These are phyloP conservation scores for Petrocephalus zakoni DNA, from an alignment of 2,113 vertebrate genomes.

Conservation along the genomic window DNA sequence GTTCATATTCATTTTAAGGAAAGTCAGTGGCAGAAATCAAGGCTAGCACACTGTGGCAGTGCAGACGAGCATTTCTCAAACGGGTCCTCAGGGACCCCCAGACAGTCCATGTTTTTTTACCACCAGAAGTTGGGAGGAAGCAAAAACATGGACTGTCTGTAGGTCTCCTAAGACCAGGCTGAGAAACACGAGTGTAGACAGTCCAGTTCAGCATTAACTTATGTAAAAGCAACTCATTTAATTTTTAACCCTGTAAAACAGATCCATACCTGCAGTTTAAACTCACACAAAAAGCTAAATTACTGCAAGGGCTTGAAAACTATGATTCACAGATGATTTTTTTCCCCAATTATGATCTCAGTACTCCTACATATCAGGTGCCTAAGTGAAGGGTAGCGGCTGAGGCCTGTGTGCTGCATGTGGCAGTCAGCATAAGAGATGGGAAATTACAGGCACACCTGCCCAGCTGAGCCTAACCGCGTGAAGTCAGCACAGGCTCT, in stretches of 20 bases:
- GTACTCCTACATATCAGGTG: background rate
- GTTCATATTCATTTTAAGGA: conserved; percentile 11
- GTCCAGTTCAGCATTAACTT: background rate
- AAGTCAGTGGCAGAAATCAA: background rate
- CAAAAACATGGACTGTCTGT: background rate
- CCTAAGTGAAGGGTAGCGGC: background rate
- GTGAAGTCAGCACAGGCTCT: background rate
- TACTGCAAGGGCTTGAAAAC: background rate
- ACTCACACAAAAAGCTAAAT: background rate
- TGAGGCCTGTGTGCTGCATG: background rate
- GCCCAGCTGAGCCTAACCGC: background rate
- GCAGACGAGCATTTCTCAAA: background rate
- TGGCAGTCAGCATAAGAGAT: background rate
- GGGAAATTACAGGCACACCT: background rate
- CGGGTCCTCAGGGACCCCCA: background rate
- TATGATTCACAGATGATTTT: background rate
- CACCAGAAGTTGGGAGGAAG: background rate
- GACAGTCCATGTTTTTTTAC: background rate
- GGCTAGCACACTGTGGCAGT: background rate
- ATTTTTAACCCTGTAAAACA: background rate
- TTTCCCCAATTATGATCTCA: background rate
- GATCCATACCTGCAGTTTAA: background rate
- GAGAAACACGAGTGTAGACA: background rate
- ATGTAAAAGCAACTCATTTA: background rate
- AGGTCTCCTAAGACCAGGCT: background rate